A percentile compares a stretch with the other conserved stretches of the same genome.
Conservation (phyloP, 2,113 vertebrate genomes). For the Pionites leucogaster region DNA sequence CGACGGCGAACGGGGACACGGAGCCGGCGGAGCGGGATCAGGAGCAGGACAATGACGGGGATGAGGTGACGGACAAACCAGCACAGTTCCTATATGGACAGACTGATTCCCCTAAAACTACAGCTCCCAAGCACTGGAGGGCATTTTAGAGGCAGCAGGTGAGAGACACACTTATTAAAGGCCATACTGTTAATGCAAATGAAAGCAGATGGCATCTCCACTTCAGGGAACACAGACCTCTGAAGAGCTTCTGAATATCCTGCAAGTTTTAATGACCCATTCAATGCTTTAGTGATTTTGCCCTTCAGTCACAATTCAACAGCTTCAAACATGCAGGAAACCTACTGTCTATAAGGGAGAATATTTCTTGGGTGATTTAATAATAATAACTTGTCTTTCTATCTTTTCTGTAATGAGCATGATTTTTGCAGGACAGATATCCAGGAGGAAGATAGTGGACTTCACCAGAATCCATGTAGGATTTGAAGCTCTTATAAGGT, state of each 20-base stretch:
- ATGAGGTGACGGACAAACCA: no score
- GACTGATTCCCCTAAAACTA: neutral
- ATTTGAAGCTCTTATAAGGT: neutral
- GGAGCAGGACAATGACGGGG: no score
- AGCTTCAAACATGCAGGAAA: neutral
- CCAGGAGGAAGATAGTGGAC: neutral
- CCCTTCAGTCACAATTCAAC: neutral
- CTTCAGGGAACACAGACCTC: neutral
- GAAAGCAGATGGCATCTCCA: conserved; percentile 1
- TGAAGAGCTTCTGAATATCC: neutral
- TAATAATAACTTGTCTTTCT: neutral
- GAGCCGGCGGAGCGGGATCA: no score
- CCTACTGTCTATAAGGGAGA: neutral
- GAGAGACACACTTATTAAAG: neutral
- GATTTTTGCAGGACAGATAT: neutral
- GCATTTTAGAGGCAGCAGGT: neutral
- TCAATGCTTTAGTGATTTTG: neutral
- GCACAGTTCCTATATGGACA: neutral
- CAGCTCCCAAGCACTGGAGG: neutral
- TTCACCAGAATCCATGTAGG: neutral
- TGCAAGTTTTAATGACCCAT: neutral
- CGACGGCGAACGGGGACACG: no score
- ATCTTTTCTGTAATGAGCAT: neutral
- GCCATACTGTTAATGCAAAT: neutral
- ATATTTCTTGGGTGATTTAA: neutral